Evolutionary conservation across 2,888 invertebrate species (phyloP).

Genomic region (Lochmaea capreae): DNA sequence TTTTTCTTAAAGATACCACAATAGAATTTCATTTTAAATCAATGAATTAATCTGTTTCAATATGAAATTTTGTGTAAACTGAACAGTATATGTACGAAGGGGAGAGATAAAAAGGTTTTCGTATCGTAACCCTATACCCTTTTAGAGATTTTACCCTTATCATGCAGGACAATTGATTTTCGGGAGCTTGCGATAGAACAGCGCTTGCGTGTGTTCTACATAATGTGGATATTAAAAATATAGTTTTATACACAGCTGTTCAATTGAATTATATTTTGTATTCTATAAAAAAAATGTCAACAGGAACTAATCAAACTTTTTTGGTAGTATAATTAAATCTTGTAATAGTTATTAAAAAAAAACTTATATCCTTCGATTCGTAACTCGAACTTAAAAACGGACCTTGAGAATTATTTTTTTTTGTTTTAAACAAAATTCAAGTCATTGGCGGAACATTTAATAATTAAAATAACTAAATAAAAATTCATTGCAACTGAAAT

Average conservation of each 20-base stretch:
- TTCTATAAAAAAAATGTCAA: neutral
- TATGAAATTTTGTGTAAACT: neutral
- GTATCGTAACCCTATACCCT: conserved; percentile 1
- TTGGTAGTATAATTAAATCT: neutral
- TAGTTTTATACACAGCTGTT: no score
- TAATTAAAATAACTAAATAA: neutral
- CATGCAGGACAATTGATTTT: conserved; percentile 34
- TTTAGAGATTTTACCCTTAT: conserved; percentile 31
- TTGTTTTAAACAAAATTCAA: neutral
- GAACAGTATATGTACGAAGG: neutral
- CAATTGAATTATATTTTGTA: no score
- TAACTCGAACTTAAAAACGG: neutral
- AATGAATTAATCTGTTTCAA: neutral
- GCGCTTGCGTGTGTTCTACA: conserved; percentile 27
- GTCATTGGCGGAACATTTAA: neutral
- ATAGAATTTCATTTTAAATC: neutral
- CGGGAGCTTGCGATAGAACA: conserved; percentile 13
- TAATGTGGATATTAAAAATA: conserved; percentile 20
- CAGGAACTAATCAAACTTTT: neutral
- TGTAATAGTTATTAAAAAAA: neutral
- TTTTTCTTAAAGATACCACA: no score
- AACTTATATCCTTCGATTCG: neutral
- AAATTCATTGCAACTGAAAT: no score
- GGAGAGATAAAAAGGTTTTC: conserved; percentile 3
- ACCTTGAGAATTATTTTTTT: neutral